Conservation (phyloP, 2,113 vertebrate species). For the Cephalopholis sonnerati region DNA sequence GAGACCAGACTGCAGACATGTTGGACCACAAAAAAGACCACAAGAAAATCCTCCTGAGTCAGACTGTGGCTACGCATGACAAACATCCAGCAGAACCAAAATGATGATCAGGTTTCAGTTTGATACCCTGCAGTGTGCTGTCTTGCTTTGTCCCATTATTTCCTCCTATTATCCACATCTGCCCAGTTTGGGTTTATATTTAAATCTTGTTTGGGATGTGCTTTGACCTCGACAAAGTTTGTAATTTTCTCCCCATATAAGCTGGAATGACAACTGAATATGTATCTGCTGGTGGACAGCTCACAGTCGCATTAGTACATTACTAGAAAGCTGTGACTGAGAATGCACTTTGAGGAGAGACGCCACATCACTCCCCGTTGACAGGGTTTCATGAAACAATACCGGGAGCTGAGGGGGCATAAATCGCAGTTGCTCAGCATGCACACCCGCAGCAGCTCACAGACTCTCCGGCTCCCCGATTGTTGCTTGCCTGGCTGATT, state of each 20-base stretch:
- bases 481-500: constrained; percentile 33
- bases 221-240: background rate
- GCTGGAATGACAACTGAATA: background rate
- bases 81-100: constrained; percentile 9
- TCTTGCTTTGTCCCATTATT: background rate
- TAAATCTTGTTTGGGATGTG: constrained; percentile 11
- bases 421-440: constrained; percentile 14
- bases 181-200: background rate
- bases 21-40: background rate
- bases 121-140: background rate
- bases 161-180: background rate
- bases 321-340: constrained; percentile 4
- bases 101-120: background rate
- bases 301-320: background rate
- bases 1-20: background rate
- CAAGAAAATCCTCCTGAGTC: background rate
- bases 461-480: constrained; percentile 24
- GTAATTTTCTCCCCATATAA: background rate
- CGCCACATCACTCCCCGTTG: constrained; percentile 16
- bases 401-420: constrained; percentile 18
- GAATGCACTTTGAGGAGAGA: constrained; percentile 25
- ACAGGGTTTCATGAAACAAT: constrained; percentile 51
- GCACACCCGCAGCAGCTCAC: constrained; percentile 6
- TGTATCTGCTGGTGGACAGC: constrained; percentile 11
- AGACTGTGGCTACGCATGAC: background rate